Evolutionary conservation across 2,888 invertebrate species (phyloP), one percentile per base, ranked within the genome.

Genomic region (Chrysolina oricalcia): DNA sequence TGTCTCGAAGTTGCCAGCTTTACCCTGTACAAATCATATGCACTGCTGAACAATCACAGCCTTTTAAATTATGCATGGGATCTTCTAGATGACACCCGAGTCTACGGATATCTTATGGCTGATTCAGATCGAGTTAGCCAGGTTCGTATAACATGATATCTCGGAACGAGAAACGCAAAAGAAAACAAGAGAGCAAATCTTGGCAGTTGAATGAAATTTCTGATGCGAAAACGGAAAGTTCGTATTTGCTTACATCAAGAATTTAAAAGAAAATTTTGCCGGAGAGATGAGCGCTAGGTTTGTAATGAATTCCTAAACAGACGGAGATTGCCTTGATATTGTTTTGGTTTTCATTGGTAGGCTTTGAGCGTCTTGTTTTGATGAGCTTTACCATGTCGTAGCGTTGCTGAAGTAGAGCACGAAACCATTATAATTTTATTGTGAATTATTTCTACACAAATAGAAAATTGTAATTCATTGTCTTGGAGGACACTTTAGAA

Each of bases 171-270:
- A 19, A 53, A 21, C 41, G 40, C 64, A 13, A 40, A 64, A 64
- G 4, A 35, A 35, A 50, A 50, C 17, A 10, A 35, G 19, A 21
- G 15, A 53, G 13, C 53, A 53, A 21, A 53, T 53, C 21, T 21
- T 53, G 53, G 5, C 50, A 50, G 46, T 11, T 46, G 48, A n/a
- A 67, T 35, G 67, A 48, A 50, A 40, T 67, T 50, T 67, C 67
- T 23, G 35, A 35, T 50, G 46, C 40, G 67, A 23, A 19, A 48
- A 50, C 15, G 35, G 48, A 50, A 48, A 15, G 23, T 35, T 27
- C 27, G 21, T 46, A 66, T 46, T 46, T 67, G 50, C 50, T 67
- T 27, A 17, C 67, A 67, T 67, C 67, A 67, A 67, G 50, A 67
- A 50, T 67, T 50, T 10, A 19, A 27, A n/a, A 67, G 46, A 19